Evolutionary conservation across 2,113 vertebrate genomes (phyloP).

Genomic region (Oostethus manadensis): DNA sequence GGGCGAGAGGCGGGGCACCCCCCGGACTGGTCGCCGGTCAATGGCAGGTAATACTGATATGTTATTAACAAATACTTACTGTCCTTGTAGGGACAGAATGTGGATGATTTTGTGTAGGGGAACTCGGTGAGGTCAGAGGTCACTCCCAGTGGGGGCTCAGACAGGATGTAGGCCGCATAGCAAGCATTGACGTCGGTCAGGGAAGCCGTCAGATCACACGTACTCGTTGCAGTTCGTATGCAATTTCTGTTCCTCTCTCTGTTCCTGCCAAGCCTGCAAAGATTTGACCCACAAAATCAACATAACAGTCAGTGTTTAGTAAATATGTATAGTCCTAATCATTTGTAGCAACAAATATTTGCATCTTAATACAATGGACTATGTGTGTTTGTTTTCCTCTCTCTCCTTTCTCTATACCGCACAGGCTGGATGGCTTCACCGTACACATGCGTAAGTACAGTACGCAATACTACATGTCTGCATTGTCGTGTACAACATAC

Average conservation of each 20-base stretch:
- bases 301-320: neutral
- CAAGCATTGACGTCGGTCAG: constrained; percentile 57
- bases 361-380: no score
- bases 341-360: no score
- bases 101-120: constrained; percentile 53
- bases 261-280: constrained; percentile 52
- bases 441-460: no score
- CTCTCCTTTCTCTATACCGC: no score
- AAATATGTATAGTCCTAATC: neutral
- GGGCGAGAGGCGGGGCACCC: no score
- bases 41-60: no score
- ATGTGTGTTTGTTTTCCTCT: no score
- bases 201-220: constrained; percentile 80
- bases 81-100: constrained; percentile 80
- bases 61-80: constrained; percentile 73
- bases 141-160: constrained; percentile 1
- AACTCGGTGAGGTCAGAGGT: constrained; percentile 55
- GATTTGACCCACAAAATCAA: neutral
- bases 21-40: no score
- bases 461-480: no score
- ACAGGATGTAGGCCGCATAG: constrained; percentile 77
- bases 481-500: no score
- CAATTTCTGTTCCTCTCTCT: constrained; percentile 67
- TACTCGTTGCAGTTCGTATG: constrained; percentile 50
- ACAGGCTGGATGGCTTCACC: no score